These are phyloP conservation scores for Myoxocephalus aenaeus DNA, from an alignment of 2,797 vertebrate genomes.

Conservation along the genomic window DNA sequence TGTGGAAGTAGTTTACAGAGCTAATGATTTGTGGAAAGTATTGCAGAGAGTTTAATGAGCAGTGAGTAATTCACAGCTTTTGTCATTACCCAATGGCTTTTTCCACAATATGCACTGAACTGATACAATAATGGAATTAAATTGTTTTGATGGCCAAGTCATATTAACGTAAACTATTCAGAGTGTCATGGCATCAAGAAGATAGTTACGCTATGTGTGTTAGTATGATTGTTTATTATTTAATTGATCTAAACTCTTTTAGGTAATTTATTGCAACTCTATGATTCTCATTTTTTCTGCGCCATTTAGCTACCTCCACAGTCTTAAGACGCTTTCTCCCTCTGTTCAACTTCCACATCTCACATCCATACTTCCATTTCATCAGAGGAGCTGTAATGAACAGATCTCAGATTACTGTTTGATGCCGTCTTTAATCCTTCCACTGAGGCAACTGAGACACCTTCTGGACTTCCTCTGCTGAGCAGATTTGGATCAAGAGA, in stretches of 20 bases:
- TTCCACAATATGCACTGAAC: background rate
- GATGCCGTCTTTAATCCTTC: conserved; percentile 68
- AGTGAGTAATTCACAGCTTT: conserved; percentile 8
- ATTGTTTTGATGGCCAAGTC: conserved; percentile 5
- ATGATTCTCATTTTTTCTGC: conserved; percentile 20
- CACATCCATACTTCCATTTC: conserved; percentile 65
- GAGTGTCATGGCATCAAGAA: conserved; percentile 9
- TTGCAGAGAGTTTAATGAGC: background rate
- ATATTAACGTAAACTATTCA: conserved; percentile 3
- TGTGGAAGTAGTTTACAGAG: background rate
- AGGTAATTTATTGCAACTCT: conserved; percentile 19
- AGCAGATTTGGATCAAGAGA: conserved; percentile 68
- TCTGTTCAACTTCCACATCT: conserved; percentile 57
- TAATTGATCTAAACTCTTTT: background rate
- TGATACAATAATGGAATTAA: conserved; percentile 2
- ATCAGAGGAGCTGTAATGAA: conserved; percentile 66
- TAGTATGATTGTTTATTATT: conserved; percentile 23
- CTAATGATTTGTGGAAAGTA: conserved; percentile 13
- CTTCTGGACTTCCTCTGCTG: conserved; percentile 61
- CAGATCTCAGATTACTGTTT: conserved; percentile 71
- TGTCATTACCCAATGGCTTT: conserved; percentile 5
- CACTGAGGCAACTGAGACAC: conserved; percentile 65
- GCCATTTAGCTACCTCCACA: conserved; percentile 20
- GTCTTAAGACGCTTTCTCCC: conserved; percentile 15
- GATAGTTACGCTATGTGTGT: conserved; percentile 5